Conservation (phyloP, 2,888 invertebrate species). For the Pollenia angustigena region DNA sequence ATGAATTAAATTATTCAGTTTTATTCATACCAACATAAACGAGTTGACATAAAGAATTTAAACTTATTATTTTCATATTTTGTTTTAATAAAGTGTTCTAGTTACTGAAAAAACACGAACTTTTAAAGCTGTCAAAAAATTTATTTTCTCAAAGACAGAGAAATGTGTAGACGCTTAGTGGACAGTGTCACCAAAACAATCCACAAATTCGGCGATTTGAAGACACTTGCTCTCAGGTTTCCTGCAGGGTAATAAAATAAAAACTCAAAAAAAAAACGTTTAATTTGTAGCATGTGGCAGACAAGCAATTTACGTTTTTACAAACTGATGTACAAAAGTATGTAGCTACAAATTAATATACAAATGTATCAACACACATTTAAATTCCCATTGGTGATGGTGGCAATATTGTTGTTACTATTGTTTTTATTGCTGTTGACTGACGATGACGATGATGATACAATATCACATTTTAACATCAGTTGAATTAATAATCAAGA, state of each 20-base stretch:
- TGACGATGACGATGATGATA: slow-evolving; percentile 54
- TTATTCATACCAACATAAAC: no score
- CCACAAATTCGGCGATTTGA: neutral
- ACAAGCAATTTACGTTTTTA: slow-evolving; percentile 17
- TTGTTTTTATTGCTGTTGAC: slow-evolving; percentile 4
- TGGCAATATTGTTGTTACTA: slow-evolving; percentile 27
- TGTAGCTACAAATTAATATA: slow-evolving; percentile 24
- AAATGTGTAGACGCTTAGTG: no score
- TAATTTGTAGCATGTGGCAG: slow-evolving; percentile 64
- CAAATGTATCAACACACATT: slow-evolving; percentile 20
- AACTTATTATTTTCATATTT: no score
- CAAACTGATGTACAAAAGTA: slow-evolving; percentile 28
- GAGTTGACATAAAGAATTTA: no score
- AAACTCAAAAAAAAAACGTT: slow-evolving; percentile 15
- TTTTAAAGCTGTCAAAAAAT: no score
- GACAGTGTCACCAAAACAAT: no score
- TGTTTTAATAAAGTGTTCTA: no score
- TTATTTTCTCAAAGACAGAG: no score
- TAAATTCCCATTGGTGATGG: slow-evolving; percentile 23
- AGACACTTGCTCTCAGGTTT: no score
- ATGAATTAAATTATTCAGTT: no score
- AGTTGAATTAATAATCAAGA: slow-evolving; percentile 18
- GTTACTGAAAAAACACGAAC: no score
- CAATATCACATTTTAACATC: slow-evolving; percentile 55
- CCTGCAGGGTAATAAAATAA: no score